phyloP scores from a whole-genome alignment of 2,113 vertebrate species.

The Epinephelus moara region DNA sequence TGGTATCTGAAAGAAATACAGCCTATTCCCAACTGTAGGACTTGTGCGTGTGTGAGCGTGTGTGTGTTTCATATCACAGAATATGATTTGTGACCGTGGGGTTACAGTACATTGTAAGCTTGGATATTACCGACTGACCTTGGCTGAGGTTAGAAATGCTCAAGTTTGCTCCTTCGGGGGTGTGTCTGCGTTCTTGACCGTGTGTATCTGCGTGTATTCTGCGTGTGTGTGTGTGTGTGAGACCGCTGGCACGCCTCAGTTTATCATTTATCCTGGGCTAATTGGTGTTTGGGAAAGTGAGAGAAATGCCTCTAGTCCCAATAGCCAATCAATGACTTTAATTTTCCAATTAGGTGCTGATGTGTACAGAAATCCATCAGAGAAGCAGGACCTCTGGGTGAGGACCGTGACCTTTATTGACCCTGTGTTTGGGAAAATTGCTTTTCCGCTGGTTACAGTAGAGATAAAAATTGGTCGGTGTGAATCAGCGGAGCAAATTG shows the following conservation, averaged over 20 bases:
- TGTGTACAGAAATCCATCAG: slow-evolving; percentile 62
- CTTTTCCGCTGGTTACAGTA: slow-evolving; percentile 33
- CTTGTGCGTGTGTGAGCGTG: slow-evolving; percentile 1
- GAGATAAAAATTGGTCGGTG: slow-evolving; percentile 18
- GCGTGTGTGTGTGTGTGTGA: slow-evolving; percentile 6
- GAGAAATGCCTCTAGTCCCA: slow-evolving; percentile 61
- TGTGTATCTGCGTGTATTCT: not conserved
- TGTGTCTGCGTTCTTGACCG: slow-evolving; percentile 8
- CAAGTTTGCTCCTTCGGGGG: slow-evolving; percentile 46
- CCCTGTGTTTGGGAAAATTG: slow-evolving; percentile 51
- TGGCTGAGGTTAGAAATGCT: slow-evolving; percentile 57
- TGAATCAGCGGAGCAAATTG: slow-evolving; percentile 40
- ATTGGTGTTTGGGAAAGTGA: slow-evolving; percentile 72
- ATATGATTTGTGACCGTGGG: slow-evolving; percentile 59
- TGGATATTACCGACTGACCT: slow-evolving; percentile 71
- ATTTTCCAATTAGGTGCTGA: slow-evolving; percentile 78
- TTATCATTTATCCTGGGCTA: slow-evolving; percentile 67
- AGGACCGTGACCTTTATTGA: slow-evolving; percentile 64
- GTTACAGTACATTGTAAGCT: slow-evolving; percentile 59
- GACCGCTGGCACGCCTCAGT: slow-evolving; percentile 6
- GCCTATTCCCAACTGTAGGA: slow-evolving; percentile 35
- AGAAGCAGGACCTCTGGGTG: slow-evolving; percentile 26
- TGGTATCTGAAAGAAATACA: slow-evolving; percentile 54
- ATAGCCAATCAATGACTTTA: slow-evolving; percentile 68
- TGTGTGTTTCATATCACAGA: slow-evolving; percentile 35